phyloP scores from a whole-genome alignment of 2,888 invertebrate species.

The Tribolium freemani region DNA sequence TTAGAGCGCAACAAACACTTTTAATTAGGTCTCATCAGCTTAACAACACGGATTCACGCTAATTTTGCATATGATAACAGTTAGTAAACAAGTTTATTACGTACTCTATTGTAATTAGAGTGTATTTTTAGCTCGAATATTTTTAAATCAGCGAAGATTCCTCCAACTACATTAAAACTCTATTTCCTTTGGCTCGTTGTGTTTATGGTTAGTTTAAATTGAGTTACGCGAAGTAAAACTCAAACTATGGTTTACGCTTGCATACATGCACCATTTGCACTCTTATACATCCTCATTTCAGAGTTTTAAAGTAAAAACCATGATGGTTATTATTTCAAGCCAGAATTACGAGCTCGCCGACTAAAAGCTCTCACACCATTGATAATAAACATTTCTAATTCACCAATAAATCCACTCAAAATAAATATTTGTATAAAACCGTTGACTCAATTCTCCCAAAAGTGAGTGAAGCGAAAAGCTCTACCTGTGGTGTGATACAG shows the following conservation, averaged over 20 bases:
- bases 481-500: conserved; percentile 24
- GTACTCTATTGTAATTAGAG: background rate
- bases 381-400: conserved; percentile 2
- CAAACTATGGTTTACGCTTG: conserved; percentile 9
- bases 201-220: conserved; percentile 19
- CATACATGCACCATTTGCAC: conserved; percentile 8
- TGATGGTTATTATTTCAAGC: conserved; percentile 6
- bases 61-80: conserved; percentile 4
- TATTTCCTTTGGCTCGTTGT: background rate
- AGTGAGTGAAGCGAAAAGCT: too few relatives aligned
- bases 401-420: background rate
- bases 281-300: background rate
- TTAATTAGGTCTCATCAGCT: background rate
- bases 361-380: background rate
- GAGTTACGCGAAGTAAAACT: conserved; percentile 18
- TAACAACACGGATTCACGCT: background rate
- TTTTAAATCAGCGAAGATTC: conserved; percentile 14
- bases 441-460: background rate
- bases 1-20: background rate
- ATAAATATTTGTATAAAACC: background rate
- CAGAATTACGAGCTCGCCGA: conserved; percentile 3
- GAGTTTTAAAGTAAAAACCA: conserved; percentile 4
- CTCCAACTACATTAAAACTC: conserved; percentile 18
- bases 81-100: conserved; percentile 4
- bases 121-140: background rate